phyloP scores from a whole-genome alignment of 1,140 invertebrate species.

The Drosophila sucinea region DNA sequence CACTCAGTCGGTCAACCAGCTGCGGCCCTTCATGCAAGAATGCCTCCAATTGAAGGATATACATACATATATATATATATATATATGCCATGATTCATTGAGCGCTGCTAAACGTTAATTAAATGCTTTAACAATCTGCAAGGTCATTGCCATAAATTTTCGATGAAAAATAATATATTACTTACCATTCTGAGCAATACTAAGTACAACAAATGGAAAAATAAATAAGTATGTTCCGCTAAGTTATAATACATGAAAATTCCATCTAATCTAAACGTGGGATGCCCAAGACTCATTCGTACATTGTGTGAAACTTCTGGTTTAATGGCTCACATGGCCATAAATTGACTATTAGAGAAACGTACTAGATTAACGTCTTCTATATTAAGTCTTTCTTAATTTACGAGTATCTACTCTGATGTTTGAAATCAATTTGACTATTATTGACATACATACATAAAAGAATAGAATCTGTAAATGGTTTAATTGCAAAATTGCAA shows the following conservation, averaged over 20 bases:
- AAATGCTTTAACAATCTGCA: conserved; percentile 33
- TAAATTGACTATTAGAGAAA: neutral
- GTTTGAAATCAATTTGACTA: too few relatives aligned
- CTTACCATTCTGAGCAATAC: conserved; percentile 23
- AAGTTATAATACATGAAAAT: conserved; percentile 15
- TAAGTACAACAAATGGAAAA: neutral
- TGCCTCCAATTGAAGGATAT: conserved; percentile 56
- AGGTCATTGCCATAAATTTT: conserved; percentile 50
- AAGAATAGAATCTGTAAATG: too few relatives aligned
- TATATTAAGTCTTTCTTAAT: too few relatives aligned
- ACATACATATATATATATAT: neutral
- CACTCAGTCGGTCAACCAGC: conserved; percentile 15
- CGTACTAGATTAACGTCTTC: neutral
- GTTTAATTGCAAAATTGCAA: too few relatives aligned
- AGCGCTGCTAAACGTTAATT: conserved; percentile 43
- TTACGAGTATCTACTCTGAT: too few relatives aligned
- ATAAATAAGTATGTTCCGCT: conserved; percentile 1
- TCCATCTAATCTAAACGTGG: conserved; percentile 7
- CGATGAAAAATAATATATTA: conserved; percentile 24
- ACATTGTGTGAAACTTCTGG: neutral
- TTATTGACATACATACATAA: too few relatives aligned
- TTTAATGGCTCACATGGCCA: neutral
- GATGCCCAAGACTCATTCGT: neutral
- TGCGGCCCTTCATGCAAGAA: conserved; percentile 72
- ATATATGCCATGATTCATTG: conserved; percentile 12